phyloP scores from a whole-genome alignment of 2,888 invertebrate genomes.

The Lycia hirtaria region DNA sequence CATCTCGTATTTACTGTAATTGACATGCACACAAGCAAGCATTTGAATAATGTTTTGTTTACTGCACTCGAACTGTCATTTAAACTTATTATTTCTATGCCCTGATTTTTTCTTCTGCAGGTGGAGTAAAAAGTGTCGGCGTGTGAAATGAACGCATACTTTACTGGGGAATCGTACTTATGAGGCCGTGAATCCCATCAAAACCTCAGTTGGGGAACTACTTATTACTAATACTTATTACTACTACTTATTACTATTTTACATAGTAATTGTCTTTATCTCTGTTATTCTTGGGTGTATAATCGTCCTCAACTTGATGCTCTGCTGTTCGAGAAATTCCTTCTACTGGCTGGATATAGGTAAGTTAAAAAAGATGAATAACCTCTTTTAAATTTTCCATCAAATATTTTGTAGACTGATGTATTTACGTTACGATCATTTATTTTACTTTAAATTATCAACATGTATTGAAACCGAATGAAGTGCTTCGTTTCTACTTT shows the following conservation, averaged over 20 bases:
- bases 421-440: too few species aligned
- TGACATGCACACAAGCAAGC: too few species aligned
- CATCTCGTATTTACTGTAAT: too few species aligned
- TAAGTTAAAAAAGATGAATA: conserved; percentile 58
- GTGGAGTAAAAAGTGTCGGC: conserved; percentile 73
- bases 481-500: too few species aligned
- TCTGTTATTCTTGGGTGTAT: conserved; percentile 89
- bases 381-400: too few species aligned
- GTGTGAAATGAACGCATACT: conserved; percentile 73
- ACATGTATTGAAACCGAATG: too few species aligned
- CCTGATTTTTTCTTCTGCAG: conserved; percentile 74
- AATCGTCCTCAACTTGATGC: conserved; percentile 90
- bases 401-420: too few species aligned
- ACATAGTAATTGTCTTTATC: conserved; percentile 92
- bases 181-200: conserved; percentile 65
- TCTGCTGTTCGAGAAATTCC: conserved; percentile 92
- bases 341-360: conserved; percentile 94
- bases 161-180: conserved; percentile 77
- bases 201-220: conserved; percentile 86
- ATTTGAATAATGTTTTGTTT: too few species aligned
- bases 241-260: conserved; percentile 94
- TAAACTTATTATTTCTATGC: too few species aligned
- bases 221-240: too few species aligned
- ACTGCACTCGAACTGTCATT: too few species aligned
- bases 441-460: too few species aligned